Evolutionary conservation across 2,113 vertebrate species (phyloP), one percentile per base, ranked within the genome.

Genomic region (Glaucomys volans): DNA sequence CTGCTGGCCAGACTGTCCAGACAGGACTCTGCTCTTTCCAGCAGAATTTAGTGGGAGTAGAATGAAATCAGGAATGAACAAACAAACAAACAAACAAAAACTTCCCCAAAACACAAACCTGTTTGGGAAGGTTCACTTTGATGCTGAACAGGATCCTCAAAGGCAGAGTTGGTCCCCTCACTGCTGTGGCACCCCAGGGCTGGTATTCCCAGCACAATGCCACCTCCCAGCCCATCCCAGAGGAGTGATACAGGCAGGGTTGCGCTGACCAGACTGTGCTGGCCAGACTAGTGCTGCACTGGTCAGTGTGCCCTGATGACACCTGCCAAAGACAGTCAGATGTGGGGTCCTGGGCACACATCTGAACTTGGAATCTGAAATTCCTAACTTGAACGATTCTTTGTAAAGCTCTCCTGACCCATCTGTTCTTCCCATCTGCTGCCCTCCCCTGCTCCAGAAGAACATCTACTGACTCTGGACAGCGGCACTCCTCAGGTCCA

Each of bases 291-390:
- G 20, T 3, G n/a, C 37, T 1, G 32, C 26, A 7, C 62, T 3
- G 4, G 5, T 40, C 9, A 3, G 2, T 0, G 7, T 8, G 0
- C 8, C 32, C 35, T 12, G 16, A 37, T 1, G 37, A 20, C 37
- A 20, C 57, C 28, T 17, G 37, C 75, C 75, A 37, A 24, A 0
- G 14, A 42, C 59, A 8, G 2, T 1, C 57, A 30, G n/a, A 26
- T 2, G 1, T 0, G 2, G 71, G 86, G 47, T 54, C 42, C 87
- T 37, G 77, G 57, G 71, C 74, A 42, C 74, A 16, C 6, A 22
- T 14, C 32, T 59, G 22, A 47, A 13, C 47, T 57, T 47, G 28
- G 32, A 22, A 28, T 11, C 44, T 40, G 32, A 0, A 1, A 20
- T 14, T 8, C 62, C 0, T 35, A 22, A 30, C 24, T n/a, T n/a